Base-by-base conservation (phyloP, 2,113 vertebrate species). In the Collichthys lucidus region DNA sequence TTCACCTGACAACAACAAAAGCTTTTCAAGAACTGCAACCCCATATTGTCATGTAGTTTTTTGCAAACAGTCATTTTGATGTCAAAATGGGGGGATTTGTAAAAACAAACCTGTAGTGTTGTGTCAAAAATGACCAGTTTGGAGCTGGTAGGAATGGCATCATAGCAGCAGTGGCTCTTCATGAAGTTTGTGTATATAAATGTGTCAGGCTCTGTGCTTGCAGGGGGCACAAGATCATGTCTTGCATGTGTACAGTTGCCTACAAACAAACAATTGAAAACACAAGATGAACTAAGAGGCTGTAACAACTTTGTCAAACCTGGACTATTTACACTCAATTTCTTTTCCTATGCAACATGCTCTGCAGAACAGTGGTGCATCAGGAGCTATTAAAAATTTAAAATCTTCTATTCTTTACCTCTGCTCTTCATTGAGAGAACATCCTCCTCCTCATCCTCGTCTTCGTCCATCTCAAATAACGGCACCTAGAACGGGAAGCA, bases 101-200 rank as follows among this genome's bases (percentile, higher is more conserved):
- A 10, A 17, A 6, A 14, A 19, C 24, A 26, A 19, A 98, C 98
- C 96, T 99, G 95, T 31, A 99, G 91, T 0, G 86, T 95, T 8
- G 96, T 96, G 83, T 99, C 97, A 0, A 99, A 98, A 84, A 99
- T 94, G 5, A 99, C 96, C 1, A 99, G 94, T 83, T 99, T 99
- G 89, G 97, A 98, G 93, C 97, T 98, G 86, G 97, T 99, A 3
- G 98, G 97, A 81, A 99, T 94, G 65, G 97, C 96, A 0, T 98
- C 97, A 0, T 99, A 99, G 93, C 98, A 99, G 82, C 89, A 95
- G 92, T 97, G 97, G 65, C 92, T 96, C 92, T 96, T 96, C 96
- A 99, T 96, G 93, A 99, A 99, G 84, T 96, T 96, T 95, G 95
- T 97, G 86, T 99, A 99, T 44, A 96, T 90, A 44, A 96, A 96